Evolutionary conservation across 1,140 invertebrate species (phyloP), one percentile per base, ranked within the genome.

Genomic region (Cotesia glomerata): DNA sequence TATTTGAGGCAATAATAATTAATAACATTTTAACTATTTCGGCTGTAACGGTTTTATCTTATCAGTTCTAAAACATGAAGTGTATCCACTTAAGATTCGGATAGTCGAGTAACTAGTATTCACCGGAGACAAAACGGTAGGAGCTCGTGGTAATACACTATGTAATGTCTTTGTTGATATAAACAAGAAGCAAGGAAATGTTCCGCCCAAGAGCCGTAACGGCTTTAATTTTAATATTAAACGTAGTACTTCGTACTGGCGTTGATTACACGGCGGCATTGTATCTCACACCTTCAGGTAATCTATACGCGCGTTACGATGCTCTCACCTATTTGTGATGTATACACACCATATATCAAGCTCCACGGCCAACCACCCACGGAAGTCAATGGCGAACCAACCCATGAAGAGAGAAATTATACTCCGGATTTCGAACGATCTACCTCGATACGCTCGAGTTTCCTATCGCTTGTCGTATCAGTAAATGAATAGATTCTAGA

Each of bases 241-340:
- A 83, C 81, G 78, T 75, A 79, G 74, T 72, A 75, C 72, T 76
- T 75, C 73, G 45, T 73, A 71, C 75, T 71, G 75, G 67, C 77
- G 79, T 79, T 85, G 83, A 85, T 86, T 84, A 83, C 79, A 81
- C 78, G 79, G n/a, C n/a, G n/a, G 81, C 75, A 85, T 85, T 84
- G 82, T 85, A 78, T 78, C 74, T 81, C 75, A 73, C 83, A 79
- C 78, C 82, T 83, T 82, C 74, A n/a, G 79, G 78, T 82, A 84
- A 85, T 84, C 81, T 82, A 84, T 84, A 80, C 70, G n/a, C 69
- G 67, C 77, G 78, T 83, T 80, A 76, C 73, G 72, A 74, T 69
- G 76, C 68, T 67, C 73, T 71, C 71, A 76, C 77, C 14, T 35
- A 39, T n/a, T 14, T 71, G 75, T 74, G 79, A 82, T 82, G 80